Evolutionary conservation across 2,797 vertebrate genomes (phyloP).

Genomic region (Otus scops): DNA sequence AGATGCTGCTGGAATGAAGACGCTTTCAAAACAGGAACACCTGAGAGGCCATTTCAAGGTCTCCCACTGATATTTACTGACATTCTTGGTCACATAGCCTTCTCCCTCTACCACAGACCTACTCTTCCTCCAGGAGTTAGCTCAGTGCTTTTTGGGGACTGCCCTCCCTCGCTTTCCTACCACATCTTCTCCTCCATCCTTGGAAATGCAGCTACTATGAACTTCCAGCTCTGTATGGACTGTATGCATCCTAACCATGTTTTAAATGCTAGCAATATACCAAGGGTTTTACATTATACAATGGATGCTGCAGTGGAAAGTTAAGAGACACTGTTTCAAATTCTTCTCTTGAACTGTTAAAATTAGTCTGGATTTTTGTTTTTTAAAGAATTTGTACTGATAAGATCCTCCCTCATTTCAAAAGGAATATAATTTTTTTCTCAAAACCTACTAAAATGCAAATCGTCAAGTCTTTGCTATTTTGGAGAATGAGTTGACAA

Average conservation of each 20-base stretch:
- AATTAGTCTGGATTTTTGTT: not conserved
- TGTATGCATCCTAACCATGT: not conserved
- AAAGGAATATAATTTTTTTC: not conserved
- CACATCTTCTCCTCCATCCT: not conserved
- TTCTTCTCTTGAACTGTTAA: not conserved
- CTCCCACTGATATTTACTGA: not conserved
- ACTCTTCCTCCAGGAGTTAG: not conserved
- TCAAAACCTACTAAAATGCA: slow-evolving; percentile 35
- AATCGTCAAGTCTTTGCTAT: not conserved
- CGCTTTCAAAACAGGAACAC: not conserved
- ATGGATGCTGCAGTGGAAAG: not conserved
- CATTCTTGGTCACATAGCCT: not conserved
- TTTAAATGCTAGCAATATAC: not conserved
- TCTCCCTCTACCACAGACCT: not conserved
- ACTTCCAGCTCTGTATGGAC: not conserved
- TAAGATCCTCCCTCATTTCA: not conserved
- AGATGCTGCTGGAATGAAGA: not conserved
- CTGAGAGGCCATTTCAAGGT: not conserved
- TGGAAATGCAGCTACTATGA: not conserved
- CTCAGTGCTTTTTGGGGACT: not conserved
- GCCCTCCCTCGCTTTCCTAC: not conserved
- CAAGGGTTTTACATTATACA: not conserved
- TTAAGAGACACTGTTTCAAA: not conserved
- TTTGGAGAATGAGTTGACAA: slow-evolving; percentile 59
- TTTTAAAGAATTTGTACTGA: not conserved